Evolutionary conservation across 2,797 vertebrate species (phyloP), one percentile per base, ranked within the genome.

Genomic region (Cuculus canorus): DNA sequence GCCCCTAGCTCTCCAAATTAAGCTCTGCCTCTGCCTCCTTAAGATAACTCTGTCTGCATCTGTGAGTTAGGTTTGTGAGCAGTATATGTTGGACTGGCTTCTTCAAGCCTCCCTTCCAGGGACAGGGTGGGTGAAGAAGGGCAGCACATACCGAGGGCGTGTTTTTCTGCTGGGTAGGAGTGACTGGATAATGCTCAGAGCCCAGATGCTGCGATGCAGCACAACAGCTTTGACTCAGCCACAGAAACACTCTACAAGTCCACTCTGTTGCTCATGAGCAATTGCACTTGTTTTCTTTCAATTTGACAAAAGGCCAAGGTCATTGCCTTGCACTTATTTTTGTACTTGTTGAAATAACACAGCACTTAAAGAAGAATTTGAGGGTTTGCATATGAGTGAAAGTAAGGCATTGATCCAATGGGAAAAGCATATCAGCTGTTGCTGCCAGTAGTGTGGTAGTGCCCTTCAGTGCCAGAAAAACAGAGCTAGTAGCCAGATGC

Each of bases 251-350:
- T 39, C 6, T 45, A 64, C 37, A 88, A 57, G 70, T 60, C 28
- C 3, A 0, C 71, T 27, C 63, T 88, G 75, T 85, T 69, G 17
- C 61, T 72, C 1, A 0, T 4, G 22, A 82, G 30, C 66, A 82
- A 48, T 79, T 47, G 37, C 43, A 6, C 33, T 94, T 89, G 75
- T 82, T 93, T 92, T n/a, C 75, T 71, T 66, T 33, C 73, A 19
- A 5, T 17, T 25, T 45, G 75, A 65, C 54, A 69, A 88, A 69
- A 17, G 53, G 66, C 64, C 59, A 47, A 69, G 75, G 75, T 56
- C 10, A 0, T 24, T 76, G 48, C 30, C 56, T 91, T 45, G 24
- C 9, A 22, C 60, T 76, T 79, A 25, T 47, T 86, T 92, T 83
- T 56, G 21, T 69, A 13, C 16, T 22, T 43, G 35, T 57, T 89